Percentiles rank a stretch among this genome's conserved stretches.
Conservation (phyloP, 2,888 invertebrate species). For the Malthinus seriepunctatus region DNA sequence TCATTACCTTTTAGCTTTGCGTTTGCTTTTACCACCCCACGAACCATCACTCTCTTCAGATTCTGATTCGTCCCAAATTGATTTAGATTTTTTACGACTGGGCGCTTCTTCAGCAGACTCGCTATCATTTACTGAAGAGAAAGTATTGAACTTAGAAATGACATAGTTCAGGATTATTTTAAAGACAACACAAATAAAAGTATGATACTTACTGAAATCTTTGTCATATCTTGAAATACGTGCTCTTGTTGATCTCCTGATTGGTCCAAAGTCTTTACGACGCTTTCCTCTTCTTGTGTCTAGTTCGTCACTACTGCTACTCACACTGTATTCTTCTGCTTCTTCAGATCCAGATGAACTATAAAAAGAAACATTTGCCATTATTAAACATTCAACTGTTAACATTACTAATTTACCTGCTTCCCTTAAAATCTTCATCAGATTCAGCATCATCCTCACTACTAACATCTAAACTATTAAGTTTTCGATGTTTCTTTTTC, state of each 20-base stretch:
- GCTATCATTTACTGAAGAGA: constrained; percentile 42
- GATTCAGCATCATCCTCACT: constrained; percentile 80
- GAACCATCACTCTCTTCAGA: constrained; percentile 65
- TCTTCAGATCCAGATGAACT: constrained; percentile 54
- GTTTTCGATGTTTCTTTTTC: constrained; percentile 71
- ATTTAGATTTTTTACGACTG: constrained; percentile 61
- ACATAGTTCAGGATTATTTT: neutral
- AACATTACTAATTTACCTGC: constrained; percentile 58
- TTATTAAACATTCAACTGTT: neutral
- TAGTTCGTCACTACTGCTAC: constrained; percentile 61
- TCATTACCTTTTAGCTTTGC: constrained; percentile 8
- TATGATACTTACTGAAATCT: constrained; percentile 59
- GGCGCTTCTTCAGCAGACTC: constrained; percentile 46
- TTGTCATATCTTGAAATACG: constrained; percentile 59
- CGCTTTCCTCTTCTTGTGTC: constrained; percentile 54
- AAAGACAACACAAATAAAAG: neutral
- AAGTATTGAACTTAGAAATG: neutral
- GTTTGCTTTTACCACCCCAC: constrained; percentile 55
- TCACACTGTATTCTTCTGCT: constrained; percentile 60
- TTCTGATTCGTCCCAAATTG: constrained; percentile 62
- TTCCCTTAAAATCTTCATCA: constrained; percentile 91
- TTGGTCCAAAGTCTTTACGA: constrained; percentile 53
- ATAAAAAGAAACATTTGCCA: neutral
- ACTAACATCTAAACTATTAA: constrained; percentile 79
- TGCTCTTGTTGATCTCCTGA: constrained; percentile 60